Percentiles rank a stretch among this genome's conserved stretches.
Conservation (phyloP, 2,888 invertebrate species). For the Rotaria socialis region DNA sequence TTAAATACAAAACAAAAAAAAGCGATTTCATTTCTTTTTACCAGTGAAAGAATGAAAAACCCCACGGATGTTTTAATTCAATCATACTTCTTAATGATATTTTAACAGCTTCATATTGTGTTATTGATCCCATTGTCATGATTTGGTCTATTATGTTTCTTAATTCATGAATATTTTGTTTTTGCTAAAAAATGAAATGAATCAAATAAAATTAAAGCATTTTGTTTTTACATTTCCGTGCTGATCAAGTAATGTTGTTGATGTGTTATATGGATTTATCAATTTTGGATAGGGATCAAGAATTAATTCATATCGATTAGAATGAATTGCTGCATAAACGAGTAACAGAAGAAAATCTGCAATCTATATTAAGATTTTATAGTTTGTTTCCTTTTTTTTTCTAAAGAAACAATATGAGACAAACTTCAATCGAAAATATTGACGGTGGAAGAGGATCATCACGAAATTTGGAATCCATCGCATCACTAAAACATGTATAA, state of each 20-base stretch:
- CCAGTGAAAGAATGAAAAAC: slow-evolving; percentile 19
- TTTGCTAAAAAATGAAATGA: not conserved
- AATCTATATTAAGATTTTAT: not conserved
- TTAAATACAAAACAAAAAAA: too few relatives aligned
- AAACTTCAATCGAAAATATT: slow-evolving; percentile 10
- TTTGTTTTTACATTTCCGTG: not conserved
- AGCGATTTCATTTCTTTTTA: not conserved
- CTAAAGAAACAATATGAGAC: not conserved
- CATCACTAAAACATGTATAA: not conserved
- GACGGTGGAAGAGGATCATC: slow-evolving; percentile 10
- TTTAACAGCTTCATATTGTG: not conserved
- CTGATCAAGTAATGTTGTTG: not conserved
- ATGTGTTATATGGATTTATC: slow-evolving; percentile 11
- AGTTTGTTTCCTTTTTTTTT: not conserved
- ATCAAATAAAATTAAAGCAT: not conserved
- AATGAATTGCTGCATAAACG: not conserved
- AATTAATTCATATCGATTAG: not conserved
- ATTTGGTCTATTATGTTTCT: not conserved
- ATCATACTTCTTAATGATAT: slow-evolving; percentile 2
- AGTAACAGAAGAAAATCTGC: slow-evolving; percentile 4
- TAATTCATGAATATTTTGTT: not conserved
- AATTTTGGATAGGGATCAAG: slow-evolving; percentile 9
- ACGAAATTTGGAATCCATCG: slow-evolving; percentile 24
- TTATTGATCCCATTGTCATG: not conserved
- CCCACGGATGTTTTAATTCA: slow-evolving; percentile 31